Evolutionary conservation across 2,113 vertebrate species (phyloP).

Genomic region (Plestiodon gilberti): DNA sequence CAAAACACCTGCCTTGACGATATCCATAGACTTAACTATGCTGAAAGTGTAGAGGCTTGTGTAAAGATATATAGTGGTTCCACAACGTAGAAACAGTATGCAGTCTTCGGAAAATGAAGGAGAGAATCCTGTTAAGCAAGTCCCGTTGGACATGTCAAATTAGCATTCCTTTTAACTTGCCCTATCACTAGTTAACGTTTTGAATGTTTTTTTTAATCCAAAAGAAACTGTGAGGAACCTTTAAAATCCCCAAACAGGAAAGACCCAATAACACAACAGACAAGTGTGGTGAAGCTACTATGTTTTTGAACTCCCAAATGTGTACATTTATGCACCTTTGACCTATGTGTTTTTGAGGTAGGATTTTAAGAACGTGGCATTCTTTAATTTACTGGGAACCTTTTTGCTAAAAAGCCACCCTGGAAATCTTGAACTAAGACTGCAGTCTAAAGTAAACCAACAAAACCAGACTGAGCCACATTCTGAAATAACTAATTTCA

Average conservation of each 20-base stretch:
- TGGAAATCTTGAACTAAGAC: not conserved
- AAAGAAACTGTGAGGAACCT: not conserved
- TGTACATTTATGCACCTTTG: not conserved
- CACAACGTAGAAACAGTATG: not conserved
- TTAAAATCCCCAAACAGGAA: not conserved
- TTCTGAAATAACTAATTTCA: not conserved
- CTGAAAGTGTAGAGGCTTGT: fast-evolving
- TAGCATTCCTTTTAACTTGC: fast-evolving
- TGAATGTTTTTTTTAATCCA: not conserved
- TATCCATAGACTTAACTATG: fast-evolving
- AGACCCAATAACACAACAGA: not conserved
- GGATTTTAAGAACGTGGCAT: not conserved
- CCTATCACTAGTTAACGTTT: not conserved
- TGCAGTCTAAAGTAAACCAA: not conserved
- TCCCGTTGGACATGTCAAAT: not conserved
- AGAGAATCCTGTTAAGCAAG: not conserved
- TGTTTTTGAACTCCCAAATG: not conserved
- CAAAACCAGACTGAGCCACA: not conserved
- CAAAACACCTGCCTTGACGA: fast-evolving
- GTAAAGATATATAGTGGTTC: not conserved
- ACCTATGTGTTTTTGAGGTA: not conserved
- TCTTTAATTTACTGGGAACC: not conserved
- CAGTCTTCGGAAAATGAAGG: not conserved
- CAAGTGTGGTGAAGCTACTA: not conserved
- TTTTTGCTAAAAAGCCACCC: not conserved